A percentile compares a stretch with the other conserved stretches of the same genome.
Conservation (phyloP, 2,888 invertebrate species). For the Cephus spinipes region DNA sequence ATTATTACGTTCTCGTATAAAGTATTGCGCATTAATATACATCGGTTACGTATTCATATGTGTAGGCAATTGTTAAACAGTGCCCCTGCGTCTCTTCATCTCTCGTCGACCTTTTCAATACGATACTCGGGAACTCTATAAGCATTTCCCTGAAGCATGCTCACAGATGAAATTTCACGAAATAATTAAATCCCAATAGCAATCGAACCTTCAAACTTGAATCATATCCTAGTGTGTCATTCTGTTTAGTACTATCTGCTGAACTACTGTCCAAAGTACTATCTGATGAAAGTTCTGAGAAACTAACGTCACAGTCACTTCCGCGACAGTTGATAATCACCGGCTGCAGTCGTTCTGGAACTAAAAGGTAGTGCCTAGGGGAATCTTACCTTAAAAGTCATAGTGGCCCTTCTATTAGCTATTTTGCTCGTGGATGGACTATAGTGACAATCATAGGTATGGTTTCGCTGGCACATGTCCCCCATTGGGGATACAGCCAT, state of each 20-base stretch:
- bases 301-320: not conserved
- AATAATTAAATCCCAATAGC: not conserved
- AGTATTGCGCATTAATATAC: not conserved
- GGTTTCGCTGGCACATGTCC: no score
- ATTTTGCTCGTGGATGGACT: not conserved
- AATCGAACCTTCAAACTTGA: not conserved
- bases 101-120: not conserved
- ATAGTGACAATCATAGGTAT: not conserved
- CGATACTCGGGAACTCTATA: not conserved
- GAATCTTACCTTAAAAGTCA: not conserved
- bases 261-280: no score
- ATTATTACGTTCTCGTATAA: not conserved
- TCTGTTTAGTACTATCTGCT: not conserved
- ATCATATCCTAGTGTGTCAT: not conserved
- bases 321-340: not conserved
- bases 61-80: not conserved
- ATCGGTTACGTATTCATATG: not conserved
- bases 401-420: not conserved
- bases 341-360: not conserved
- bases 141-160: not conserved
- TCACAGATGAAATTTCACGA: not conserved
- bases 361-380: not conserved
- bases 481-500: no score
- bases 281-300: not conserved
- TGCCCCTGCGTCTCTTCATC: no score